These are phyloP conservation scores for Holacanthella duospinosa DNA, from an alignment of 2,888 invertebrate genomes.

Conservation along the genomic window DNA sequence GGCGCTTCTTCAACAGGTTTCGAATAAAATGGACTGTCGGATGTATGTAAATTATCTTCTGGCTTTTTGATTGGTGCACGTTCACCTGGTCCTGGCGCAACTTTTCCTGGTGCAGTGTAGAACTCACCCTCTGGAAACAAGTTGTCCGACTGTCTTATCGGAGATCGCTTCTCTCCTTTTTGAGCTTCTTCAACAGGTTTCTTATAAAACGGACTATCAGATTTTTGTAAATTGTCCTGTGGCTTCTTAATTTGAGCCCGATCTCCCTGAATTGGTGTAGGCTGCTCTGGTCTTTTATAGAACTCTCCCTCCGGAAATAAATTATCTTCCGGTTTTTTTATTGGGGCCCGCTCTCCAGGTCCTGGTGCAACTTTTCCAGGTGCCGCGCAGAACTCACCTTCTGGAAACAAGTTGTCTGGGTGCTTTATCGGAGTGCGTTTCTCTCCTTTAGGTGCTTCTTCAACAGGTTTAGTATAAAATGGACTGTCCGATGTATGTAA, in stretches of 20 bases:
- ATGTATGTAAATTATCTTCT: slow-evolving; percentile 39
- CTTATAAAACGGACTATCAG: slow-evolving; percentile 43
- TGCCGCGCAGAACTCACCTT: slow-evolving; percentile 39
- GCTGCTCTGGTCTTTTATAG: slow-evolving; percentile 40
- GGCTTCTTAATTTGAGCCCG: slow-evolving; percentile 45
- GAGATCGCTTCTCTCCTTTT: slow-evolving; percentile 19
- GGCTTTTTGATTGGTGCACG: slow-evolving; percentile 39
- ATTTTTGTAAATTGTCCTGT: slow-evolving; percentile 48
- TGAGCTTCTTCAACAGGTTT: slow-evolving; percentile 18
- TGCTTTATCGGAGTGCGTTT: slow-evolving; percentile 41
- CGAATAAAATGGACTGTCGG: slow-evolving; percentile 19
- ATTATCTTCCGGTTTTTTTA: slow-evolving; percentile 49
- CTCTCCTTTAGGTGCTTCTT: slow-evolving; percentile 41
- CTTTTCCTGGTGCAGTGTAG: slow-evolving; percentile 27
- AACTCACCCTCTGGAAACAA: slow-evolving; percentile 43
- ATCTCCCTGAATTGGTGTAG: slow-evolving; percentile 38
- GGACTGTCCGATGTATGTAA: slow-evolving; percentile 50
- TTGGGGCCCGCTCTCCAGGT: slow-evolving; percentile 36
- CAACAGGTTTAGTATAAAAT: no score
- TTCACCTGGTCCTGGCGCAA: slow-evolving; percentile 29
- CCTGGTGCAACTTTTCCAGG: slow-evolving; percentile 14
- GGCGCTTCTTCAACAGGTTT: slow-evolving; percentile 23
- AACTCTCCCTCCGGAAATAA: slow-evolving; percentile 46
- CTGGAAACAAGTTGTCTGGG: slow-evolving; percentile 40
- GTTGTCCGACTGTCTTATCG: slow-evolving; percentile 45